Conservation (phyloP, 2,797 vertebrate species). For the Melanotaenia maccullochi region DNA sequence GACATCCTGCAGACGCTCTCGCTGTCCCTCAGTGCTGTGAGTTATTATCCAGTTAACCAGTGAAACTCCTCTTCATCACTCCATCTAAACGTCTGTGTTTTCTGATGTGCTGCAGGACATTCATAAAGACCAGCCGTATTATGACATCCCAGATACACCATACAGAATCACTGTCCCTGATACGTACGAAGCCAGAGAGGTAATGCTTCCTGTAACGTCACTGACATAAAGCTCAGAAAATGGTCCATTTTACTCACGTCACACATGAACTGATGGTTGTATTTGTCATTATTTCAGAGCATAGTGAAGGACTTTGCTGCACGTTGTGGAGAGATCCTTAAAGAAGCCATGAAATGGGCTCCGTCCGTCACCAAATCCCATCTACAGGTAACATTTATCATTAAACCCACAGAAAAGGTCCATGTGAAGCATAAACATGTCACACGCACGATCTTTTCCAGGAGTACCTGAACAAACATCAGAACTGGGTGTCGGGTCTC, state of each 20-base stretch:
- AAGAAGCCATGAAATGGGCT: constrained; percentile 99
- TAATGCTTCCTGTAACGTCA: constrained; percentile 46
- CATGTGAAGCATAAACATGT: background rate
- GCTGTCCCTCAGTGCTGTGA: constrained; percentile 91
- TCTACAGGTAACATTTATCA: constrained; percentile 85
- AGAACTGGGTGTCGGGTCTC: constrained; percentile 95
- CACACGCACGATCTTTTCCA: constrained; percentile 49
- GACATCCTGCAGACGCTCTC: constrained; percentile 93
- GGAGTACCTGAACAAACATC: constrained; percentile 97
- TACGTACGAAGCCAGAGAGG: constrained; percentile 95
- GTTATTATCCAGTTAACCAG: background rate
- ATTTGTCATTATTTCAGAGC: constrained; percentile 79
- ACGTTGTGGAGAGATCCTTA: constrained; percentile 97
- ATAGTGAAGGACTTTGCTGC: constrained; percentile 99
- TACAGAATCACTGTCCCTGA: constrained; percentile 97
- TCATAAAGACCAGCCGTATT: constrained; percentile 98
- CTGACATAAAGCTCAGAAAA: background rate
- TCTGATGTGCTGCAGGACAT: constrained; percentile 86
- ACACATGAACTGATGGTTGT: background rate
- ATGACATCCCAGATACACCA: constrained; percentile 95
- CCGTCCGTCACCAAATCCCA: constrained; percentile 98
- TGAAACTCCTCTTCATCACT: background rate
- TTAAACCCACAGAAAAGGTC: background rate
- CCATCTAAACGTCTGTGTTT: background rate
- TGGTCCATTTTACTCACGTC: background rate